Evolutionary conservation across 2,797 vertebrate species (phyloP), one percentile per base, ranked within the genome.

Genomic region (Distichodus sexfasciatus): DNA sequence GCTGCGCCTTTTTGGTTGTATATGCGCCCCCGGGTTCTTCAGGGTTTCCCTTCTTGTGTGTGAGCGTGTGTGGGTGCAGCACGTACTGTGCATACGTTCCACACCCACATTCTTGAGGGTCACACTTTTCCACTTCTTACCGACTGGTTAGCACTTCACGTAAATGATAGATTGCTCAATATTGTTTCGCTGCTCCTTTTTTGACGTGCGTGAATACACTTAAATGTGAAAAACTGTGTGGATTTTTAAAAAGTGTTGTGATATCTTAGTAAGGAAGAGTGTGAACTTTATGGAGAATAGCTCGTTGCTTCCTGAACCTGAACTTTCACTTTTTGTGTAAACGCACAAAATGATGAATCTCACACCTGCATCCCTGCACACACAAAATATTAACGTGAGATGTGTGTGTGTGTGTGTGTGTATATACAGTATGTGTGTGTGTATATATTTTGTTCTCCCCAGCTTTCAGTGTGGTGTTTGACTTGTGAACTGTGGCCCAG

Each of bases 61-160:
- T n/a, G n/a, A 66, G 58, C 65, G 69, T 65, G 64, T 80, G 86
- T 88, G 82, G 87, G 87, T 75, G 77, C 76, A 72, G 79, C 21
- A 76, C 63, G 69, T 68, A 76, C 2, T 77, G 60, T 76, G 47
- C 31, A 54, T 76, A 71, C 54, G 80, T 67, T 80, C 79, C 80
- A 85, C 86, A 84, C 83, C 76, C 36, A 77, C 72, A 73, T 86
- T 87, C 80, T 79, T 14, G 67, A 74, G 81, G 89, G 89, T 87
- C 83, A 85, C 87, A 87, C 86, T 87, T 89, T 89, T 91, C 87
- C 85, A 82, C 79, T 84, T 81, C 82, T 78, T 81, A 85, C 78
- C 75, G 75, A 67, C 55, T 79, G 81, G 84, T 85, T 84, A 86
- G 80, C 86, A 84, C 86, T 87, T 85, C 71, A 70, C 48, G 66